Percentiles rank a stretch among this genome's conserved stretches.
Evolutionary conservation across 1,140 invertebrate species (phyloP).

Genomic region (Lineus longissimus): DNA sequence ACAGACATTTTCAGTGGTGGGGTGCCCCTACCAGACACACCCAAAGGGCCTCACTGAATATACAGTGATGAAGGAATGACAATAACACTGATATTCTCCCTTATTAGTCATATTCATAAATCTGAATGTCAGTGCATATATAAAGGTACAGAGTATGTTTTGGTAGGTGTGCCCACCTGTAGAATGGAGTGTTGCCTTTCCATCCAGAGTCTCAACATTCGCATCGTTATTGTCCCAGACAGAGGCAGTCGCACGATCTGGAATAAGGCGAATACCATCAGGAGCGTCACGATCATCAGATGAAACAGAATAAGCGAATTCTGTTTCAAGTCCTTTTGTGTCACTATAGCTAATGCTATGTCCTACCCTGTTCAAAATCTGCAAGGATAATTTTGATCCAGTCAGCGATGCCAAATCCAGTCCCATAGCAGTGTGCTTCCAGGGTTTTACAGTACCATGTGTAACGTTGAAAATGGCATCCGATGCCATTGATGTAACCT

Average conservation of each 20-base stretch:
- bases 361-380: constrained; percentile 10
- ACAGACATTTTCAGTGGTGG: no score
- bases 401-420: constrained; percentile 13
- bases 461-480: constrained; percentile 14
- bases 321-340: constrained; percentile 15
- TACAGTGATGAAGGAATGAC: no score
- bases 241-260: constrained; percentile 1
- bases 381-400: constrained; percentile 16
- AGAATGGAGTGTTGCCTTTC: no score
- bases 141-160: no score
- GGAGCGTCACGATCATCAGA: constrained; percentile 7
- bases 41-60: no score
- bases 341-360: constrained; percentile 16
- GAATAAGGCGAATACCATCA: constrained; percentile 4
- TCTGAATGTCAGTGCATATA: no score
- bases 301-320: constrained; percentile 16
- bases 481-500: constrained; percentile 9
- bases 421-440: constrained; percentile 13
- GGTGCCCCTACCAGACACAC: no score
- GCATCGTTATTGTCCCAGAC: constrained; percentile 6
- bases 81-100: no score
- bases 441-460: constrained; percentile 9
- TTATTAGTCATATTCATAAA: no score
- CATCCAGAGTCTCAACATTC: no score
- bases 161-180: no score